These are phyloP conservation scores for Merops nubicus DNA, from an alignment of 2,113 vertebrate species.

Conservation along the genomic window DNA sequence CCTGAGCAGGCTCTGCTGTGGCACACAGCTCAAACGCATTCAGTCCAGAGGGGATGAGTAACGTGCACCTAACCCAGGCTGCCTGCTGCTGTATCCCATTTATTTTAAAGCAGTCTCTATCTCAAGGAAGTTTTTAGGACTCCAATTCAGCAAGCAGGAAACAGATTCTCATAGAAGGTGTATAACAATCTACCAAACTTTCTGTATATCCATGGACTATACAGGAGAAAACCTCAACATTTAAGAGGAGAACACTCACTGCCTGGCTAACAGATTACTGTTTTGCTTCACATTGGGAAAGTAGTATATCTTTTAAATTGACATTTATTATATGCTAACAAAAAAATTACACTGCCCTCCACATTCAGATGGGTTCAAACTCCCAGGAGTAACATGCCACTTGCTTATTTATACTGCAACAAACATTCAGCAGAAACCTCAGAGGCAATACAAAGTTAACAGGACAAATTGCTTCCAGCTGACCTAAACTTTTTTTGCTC, in stretches of 20 bases:
- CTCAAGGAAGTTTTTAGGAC: not conserved
- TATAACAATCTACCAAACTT: not conserved
- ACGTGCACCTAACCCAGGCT: not conserved
- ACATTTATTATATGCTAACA: not conserved
- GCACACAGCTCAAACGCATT: not conserved
- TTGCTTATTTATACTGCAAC: not conserved
- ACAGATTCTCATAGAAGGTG: not conserved
- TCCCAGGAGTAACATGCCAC: not conserved
- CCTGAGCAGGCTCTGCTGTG: not conserved
- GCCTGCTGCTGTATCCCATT: not conserved
- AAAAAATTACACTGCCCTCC: too few relatives aligned
- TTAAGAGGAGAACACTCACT: not conserved
- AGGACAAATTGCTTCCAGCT: not conserved
- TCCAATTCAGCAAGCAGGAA: not conserved
- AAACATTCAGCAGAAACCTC: not conserved
- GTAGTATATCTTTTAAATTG: not conserved
- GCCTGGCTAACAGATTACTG: not conserved
- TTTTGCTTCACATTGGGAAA: not conserved
- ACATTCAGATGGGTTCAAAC: not conserved
- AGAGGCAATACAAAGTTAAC: rapidly evolving
- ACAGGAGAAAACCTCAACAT: not conserved
- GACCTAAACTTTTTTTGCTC: not conserved
- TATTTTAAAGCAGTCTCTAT: not conserved
- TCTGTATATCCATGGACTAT: not conserved
- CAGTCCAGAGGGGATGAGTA: not conserved